Evolutionary conservation across 1,140 invertebrate species (phyloP).

Genomic region (Coptotermes formosanus): DNA sequence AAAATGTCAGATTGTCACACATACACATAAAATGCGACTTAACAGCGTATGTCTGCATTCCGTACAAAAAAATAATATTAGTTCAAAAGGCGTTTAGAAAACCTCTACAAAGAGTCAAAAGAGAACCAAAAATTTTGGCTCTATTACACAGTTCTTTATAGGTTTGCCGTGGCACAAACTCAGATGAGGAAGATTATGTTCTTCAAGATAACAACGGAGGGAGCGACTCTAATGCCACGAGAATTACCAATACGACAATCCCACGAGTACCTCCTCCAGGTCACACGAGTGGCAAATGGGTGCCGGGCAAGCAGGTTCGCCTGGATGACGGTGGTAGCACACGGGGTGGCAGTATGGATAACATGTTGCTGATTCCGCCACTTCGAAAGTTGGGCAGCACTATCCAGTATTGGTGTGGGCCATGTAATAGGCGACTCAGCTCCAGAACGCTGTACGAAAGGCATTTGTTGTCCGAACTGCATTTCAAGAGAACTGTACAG

Average conservation of each 20-base stretch:
- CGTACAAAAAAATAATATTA: too few relatives aligned
- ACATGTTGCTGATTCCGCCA: background rate
- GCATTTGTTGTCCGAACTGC: conserved; percentile 70
- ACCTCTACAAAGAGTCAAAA: too few relatives aligned
- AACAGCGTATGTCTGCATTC: too few relatives aligned
- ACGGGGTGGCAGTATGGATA: conserved; percentile 51
- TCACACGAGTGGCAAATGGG: conserved; percentile 75
- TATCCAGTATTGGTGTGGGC: conserved; percentile 73
- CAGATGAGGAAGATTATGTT: conserved; percentile 26
- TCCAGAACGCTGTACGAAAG: conserved; percentile 71
- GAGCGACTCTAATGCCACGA: background rate
- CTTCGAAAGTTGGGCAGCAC: conserved; percentile 43
- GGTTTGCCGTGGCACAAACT: background rate
- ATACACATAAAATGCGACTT: too few relatives aligned
- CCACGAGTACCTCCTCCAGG: conserved; percentile 55
- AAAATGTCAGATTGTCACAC: too few relatives aligned
- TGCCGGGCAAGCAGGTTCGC: conserved; percentile 54
- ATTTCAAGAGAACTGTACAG: conserved; percentile 64
- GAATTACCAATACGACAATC: background rate
- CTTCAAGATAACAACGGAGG: background rate
- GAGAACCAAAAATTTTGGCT: too few relatives aligned
- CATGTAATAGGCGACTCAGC: conserved; percentile 71
- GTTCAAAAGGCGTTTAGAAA: too few relatives aligned
- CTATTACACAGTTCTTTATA: background rate
- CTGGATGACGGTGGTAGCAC: conserved; percentile 46